phyloP scores from a whole-genome alignment of 2,113 vertebrate genomes.

The Sander vitreus region DNA sequence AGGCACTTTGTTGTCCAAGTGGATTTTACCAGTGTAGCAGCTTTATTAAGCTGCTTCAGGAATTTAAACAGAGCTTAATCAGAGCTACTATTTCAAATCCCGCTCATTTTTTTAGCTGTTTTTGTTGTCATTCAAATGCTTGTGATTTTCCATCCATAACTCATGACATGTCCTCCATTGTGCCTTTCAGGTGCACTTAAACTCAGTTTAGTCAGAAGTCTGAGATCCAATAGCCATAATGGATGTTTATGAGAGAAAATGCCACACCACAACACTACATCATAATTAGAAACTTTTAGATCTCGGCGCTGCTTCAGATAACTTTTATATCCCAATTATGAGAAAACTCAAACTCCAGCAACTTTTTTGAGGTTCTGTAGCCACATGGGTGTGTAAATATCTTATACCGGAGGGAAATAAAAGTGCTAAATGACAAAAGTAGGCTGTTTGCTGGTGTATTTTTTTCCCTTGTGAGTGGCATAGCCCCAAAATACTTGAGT shows the following conservation, averaged over 20 bases:
- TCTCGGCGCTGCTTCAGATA: conserved; percentile 21
- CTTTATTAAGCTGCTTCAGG: background rate
- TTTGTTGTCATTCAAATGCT: conserved; percentile 43
- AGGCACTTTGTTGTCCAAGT: background rate
- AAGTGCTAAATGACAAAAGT: background rate
- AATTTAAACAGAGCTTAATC: background rate
- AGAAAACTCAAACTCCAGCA: conserved; percentile 16
- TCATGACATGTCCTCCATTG: conserved; percentile 50
- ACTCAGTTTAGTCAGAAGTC: conserved; percentile 57
- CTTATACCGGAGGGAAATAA: background rate
- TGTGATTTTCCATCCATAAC: conserved; percentile 43
- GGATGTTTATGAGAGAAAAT: conserved; percentile 60
- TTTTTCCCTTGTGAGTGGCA: background rate
- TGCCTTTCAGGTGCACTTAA: conserved; percentile 49
- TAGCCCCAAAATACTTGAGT: background rate
- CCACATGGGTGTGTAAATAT: background rate
- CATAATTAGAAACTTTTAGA: conserved; percentile 57
- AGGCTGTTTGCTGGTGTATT: background rate
- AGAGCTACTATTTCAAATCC: conserved; percentile 43
- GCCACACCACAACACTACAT: conserved; percentile 62
- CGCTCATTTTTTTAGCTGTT: conserved; percentile 31
- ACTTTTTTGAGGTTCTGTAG: background rate
- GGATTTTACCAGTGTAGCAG: background rate
- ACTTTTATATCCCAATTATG: conserved; percentile 22
- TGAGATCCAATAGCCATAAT: conserved; percentile 60